Conservation (phyloP, 2,113 vertebrate species). For the Sminthopsis crassicaudata region DNA sequence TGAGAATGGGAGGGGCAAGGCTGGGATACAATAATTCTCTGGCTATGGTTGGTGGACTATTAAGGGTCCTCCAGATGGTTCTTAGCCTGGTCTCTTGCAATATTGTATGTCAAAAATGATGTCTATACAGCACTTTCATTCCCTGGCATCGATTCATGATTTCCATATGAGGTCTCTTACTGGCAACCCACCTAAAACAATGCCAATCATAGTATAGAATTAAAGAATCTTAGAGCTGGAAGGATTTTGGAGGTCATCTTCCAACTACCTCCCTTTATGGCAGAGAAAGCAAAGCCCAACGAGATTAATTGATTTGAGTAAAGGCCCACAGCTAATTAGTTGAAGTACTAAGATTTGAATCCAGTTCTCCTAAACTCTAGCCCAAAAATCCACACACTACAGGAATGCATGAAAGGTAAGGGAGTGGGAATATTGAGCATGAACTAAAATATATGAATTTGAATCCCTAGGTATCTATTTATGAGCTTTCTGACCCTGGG, state of each 20-base stretch:
- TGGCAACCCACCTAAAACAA: slow-evolving; percentile 9
- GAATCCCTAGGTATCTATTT: background rate
- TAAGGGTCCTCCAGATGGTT: background rate
- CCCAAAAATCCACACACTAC: background rate
- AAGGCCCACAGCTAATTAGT: background rate
- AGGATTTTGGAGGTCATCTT: background rate
- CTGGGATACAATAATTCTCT: background rate
- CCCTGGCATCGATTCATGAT: background rate
- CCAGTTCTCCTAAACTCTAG: background rate
- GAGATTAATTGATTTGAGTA: background rate
- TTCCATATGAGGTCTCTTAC: background rate
- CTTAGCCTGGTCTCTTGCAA: background rate
- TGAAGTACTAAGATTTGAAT: background rate
- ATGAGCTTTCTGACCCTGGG: background rate
- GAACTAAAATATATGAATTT: background rate
- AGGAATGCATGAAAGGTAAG: no score
- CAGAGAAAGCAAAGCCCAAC: background rate
- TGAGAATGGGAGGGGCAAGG: background rate
- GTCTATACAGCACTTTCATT: background rate
- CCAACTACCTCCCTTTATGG: background rate
- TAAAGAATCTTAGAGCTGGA: background rate
- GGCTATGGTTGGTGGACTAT: background rate
- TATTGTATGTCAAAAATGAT: background rate
- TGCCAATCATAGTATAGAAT: background rate
- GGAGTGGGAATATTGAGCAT: background rate